Base-by-base conservation (phyloP, 2,888 invertebrate species). In the Philonicus albiceps region DNA sequence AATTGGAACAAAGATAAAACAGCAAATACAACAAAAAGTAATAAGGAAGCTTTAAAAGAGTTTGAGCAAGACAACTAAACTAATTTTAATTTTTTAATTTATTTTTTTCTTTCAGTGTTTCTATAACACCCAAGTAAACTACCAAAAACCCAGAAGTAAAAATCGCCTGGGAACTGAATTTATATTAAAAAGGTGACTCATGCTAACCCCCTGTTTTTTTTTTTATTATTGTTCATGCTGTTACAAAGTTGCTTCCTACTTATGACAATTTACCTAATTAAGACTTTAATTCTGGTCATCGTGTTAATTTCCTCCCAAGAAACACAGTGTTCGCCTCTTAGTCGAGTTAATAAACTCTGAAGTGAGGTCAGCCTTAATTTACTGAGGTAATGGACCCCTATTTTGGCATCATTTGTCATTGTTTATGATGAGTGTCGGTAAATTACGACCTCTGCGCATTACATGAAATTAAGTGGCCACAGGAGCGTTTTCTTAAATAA, bases 301-400 rank as follows among this genome's bases (percentile, higher is more conserved):
- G 49, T 49, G 30, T 80, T 80, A 19, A 55, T 34, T 34, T 34
- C 34, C 64, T 30, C 34, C 55, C 55, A 81, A 31, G 55, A 64
- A 81, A 55, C 27, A 30, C 8, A 11, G 11, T n/a, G 30, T 53
- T 27, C 30, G 53, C 49, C 55, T 81, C 30, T 43, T 49, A 78
- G 64, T 27, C 31, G 34, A 83, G 49, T 34, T 72, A 64, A 83
- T 64, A 64, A 83, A 83, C 81, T 81, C 53, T 34, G 13, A 37
- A 84, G 40, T 73, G 84, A 84, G 84, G 84, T 84, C 84, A 84
- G 37, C 72, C 84, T 43, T 34, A 84, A 72, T 84, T 84, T 84
- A 27, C 30, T 8, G 43, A 84, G 84, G 84, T 84, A 84, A 84
- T 84, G 84, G 84, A 84, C 73, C 84, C 73, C 40, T 73, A 73